Percentiles rank a stretch among this genome's conserved stretches.
Evolutionary conservation across 2,888 invertebrate genomes (phyloP).

Genomic region (Rhingia rostrata): DNA sequence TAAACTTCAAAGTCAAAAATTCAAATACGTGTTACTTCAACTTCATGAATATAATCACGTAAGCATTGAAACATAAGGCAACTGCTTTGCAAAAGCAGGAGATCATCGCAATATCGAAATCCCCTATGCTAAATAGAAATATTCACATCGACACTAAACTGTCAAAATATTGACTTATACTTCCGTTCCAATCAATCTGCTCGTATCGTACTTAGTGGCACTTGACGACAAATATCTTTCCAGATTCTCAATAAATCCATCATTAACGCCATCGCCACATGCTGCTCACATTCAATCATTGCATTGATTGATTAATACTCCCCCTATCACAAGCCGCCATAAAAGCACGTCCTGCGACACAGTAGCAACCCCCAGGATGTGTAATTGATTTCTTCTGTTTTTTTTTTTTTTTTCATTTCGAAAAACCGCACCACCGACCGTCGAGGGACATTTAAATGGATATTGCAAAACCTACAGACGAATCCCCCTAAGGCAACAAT

Average conservation of each 20-base stretch:
- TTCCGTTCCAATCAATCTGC: constrained; percentile 22
- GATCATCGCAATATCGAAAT: neutral
- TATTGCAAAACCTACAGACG: constrained; percentile 57
- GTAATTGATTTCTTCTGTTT: constrained; percentile 29
- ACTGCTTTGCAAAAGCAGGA: no score
- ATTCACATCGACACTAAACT: neutral
- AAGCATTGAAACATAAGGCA: no score
- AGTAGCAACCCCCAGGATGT: constrained; percentile 11
- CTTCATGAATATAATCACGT: no score
- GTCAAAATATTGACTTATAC: constrained; percentile 50
- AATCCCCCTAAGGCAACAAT: constrained; percentile 33
- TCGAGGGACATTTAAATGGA: constrained; percentile 34
- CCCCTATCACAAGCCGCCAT: neutral
- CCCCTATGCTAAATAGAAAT: neutral
- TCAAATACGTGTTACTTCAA: no score
- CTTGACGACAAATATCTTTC: constrained; percentile 17
- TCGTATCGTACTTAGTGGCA: constrained; percentile 27
- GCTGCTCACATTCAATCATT: constrained; percentile 31
- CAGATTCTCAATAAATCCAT: constrained; percentile 17
- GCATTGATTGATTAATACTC: constrained; percentile 57
- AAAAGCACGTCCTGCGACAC: neutral
- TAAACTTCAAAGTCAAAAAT: no score
- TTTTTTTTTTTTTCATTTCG: neutral
- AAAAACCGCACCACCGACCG: neutral
- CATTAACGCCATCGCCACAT: constrained; percentile 24